Percentiles rank a stretch among this genome's conserved stretches.
Evolutionary conservation across 2,113 vertebrate species (phyloP).

Genomic region (Prolemur simus): DNA sequence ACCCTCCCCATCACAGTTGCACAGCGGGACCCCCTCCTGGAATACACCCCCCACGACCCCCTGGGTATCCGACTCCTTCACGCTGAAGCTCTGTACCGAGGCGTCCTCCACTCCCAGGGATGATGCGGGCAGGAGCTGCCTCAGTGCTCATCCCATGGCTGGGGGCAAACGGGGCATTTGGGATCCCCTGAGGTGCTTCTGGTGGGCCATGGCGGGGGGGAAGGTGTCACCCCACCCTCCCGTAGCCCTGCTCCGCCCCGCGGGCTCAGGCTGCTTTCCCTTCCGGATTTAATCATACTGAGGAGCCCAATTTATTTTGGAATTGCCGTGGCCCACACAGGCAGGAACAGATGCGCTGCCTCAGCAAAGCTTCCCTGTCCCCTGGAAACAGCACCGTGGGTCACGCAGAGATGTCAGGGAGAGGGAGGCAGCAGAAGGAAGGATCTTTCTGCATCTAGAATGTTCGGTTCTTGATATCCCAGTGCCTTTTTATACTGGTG

Average conservation of each 20-base stretch:
- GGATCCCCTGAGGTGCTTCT: background rate
- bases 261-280: background rate
- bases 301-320: background rate
- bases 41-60: too few species aligned
- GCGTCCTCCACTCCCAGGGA: background rate
- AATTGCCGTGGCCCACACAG: rapidly evolving
- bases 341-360: rapidly evolving
- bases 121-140: rapidly evolving
- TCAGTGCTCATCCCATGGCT: background rate
- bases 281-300: background rate
- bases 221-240: background rate
- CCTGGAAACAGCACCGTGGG: rapidly evolving
- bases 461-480: background rate
- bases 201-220: background rate
- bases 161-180: background rate
- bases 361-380: background rate
- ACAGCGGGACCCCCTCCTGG: rapidly evolving
- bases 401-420: background rate
- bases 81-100: background rate
- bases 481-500: background rate
- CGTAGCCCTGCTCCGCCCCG: background rate
- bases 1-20: background rate
- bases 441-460: background rate
- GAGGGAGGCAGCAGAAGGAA: background rate
- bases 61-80: background rate